These are phyloP conservation scores for Cistogaster globosa DNA, from an alignment of 2,888 invertebrate genomes.

Conservation along the genomic window DNA sequence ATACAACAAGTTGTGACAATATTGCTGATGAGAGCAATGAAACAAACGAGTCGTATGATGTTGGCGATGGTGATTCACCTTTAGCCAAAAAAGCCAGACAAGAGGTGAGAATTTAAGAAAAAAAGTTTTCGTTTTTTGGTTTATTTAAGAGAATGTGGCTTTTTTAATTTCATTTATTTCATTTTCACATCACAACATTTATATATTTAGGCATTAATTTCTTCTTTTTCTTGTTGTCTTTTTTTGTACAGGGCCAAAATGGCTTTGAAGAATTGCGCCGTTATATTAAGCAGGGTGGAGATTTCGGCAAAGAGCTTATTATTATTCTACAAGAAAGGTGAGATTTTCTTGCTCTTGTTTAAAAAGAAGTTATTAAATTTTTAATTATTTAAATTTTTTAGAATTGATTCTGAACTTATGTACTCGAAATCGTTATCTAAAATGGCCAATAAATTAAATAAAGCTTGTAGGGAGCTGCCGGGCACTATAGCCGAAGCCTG, in stretches of 20 bases:
- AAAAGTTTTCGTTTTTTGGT: neutral
- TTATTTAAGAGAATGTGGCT: conserved; percentile 56
- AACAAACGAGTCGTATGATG: conserved; percentile 63
- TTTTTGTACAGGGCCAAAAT: conserved; percentile 90
- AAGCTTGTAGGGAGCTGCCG: conserved; percentile 90
- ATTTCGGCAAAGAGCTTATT: conserved; percentile 96
- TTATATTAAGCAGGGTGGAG: conserved; percentile 96
- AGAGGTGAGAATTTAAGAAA: conserved; percentile 58
- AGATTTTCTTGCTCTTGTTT: conserved; percentile 69
- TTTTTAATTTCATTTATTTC: neutral
- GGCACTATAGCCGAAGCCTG: conserved; percentile 94
- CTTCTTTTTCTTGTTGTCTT: conserved; percentile 2
- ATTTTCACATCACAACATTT: neutral
- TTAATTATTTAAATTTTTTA: conserved; percentile 80
- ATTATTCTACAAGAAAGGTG: conserved; percentile 96
- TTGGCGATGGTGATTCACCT: conserved; percentile 63
- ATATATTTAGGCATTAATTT: neutral
- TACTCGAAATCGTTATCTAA: conserved; percentile 96
- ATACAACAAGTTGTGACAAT: conserved; percentile 75
- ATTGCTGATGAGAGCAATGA: conserved; percentile 75
- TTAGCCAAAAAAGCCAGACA: conserved; percentile 61
- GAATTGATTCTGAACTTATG: conserved; percentile 94
- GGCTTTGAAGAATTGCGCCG: conserved; percentile 96
- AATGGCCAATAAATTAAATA: conserved; percentile 92
- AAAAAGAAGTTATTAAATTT: neutral